Base-by-base conservation (phyloP, 2,888 invertebrate species). In the Eilema caniola region DNA sequence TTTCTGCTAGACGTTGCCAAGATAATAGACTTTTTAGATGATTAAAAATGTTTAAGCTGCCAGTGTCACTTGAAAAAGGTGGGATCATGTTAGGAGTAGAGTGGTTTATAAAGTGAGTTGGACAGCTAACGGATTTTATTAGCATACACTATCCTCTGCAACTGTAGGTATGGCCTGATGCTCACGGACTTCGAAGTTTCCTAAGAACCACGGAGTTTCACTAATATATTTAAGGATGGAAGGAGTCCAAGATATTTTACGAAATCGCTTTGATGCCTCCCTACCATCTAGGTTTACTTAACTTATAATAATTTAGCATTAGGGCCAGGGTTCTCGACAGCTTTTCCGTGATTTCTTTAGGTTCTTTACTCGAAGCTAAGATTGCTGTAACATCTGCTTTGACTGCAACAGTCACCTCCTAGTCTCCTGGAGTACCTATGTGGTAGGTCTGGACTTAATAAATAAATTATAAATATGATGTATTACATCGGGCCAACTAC, bases 1-100 rank as follows among this genome's bases (percentile, higher is more conserved):
- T 74, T 79, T 75, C 70, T 79, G 72, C 71, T 76, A 76, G 76
- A 78, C 72, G 70, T 72, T 71, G 67, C 68, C 74, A 70, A 73
- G 72, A 28, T 47, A 56, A 37, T 47, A 56, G 64, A 71, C 63
- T 71, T 71, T 56, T 76, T 69, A 70, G 16, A 56, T 16, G 63
- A 71, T 10, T 14, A 37, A 71, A 67, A 14, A 61, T 67, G 60
- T 61, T 53, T 53, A 62, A 4, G 23, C 73, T 75, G 80, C 80
- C 80, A 80, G 81, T 70, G n/a, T 31, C 16, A 65, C 57, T 24
- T 24, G 12, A 63, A 63, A 41, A 47, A 20, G 20, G 41, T 33
- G 20, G 20, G 24, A 4, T 20, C 11, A 25, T 41, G 14, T 16
- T 23, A 56, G 16, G n/a, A 23, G 56, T 3, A 25, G 10, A 33